Evolutionary conservation across 2,888 invertebrate species (phyloP), one percentile per base, ranked within the genome.

Genomic region (Lepidocyrtinus sp.): DNA sequence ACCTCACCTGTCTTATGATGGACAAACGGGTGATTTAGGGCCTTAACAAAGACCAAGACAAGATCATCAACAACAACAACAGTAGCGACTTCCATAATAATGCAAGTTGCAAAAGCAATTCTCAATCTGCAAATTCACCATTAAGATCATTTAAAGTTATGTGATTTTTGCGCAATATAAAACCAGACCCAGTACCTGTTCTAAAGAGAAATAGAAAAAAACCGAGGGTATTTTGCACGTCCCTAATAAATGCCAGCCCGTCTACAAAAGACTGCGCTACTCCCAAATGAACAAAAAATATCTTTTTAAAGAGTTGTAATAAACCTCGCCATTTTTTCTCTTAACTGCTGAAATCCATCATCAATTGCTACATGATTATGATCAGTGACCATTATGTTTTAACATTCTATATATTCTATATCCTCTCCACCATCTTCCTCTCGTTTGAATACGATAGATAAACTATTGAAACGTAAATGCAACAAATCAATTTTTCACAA

Each of bases 51-150:
- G 45, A 45, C 46, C 67, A 27, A 75, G 63, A 73, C 25, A 46
- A 69, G 63, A 73, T 75, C 64, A 75, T 69, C 26, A 76, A 64
- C 70, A 76, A 68, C 27, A 61, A 26, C 70, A 65, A 69, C 50
- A 65, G 50, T 50, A 50, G 50, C 50, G 50, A 50, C 50, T 50
- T 36, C 50, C 15, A 50, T 50, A 50, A 50, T 50, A 50, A 50
- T 50, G 50, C 50, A 12, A 50, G 50, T n/a, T 50, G 50, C 17
- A 74, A 70, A 70, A 75, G 69, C 63, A 69, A 75, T 75, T 75
- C 75, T 17, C 67, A 59, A 70, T 27, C 75, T 75, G 75, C 75
- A 68, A 75, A 76, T 76, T 71, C 71, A 62, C 76, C 65, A 76
- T 76, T 71, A 63, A 76, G 27, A 65, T 62, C 75, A 67, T 68